Evolutionary conservation across 1,140 invertebrate species (phyloP).

Genomic region (Macrotrachela quadricornifera): DNA sequence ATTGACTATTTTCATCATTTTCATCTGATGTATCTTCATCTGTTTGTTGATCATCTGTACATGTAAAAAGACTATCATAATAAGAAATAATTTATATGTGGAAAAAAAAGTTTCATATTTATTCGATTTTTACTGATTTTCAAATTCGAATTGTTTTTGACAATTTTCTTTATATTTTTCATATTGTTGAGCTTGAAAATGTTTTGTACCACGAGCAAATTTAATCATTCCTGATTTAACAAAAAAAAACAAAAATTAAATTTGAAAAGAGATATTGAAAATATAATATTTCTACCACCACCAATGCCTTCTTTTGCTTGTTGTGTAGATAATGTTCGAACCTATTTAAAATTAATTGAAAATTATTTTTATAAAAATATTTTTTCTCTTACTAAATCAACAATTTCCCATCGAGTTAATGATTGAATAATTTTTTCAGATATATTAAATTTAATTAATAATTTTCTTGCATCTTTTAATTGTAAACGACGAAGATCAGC

Average conservation of each 20-base stretch:
- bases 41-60: no score
- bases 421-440: conserved; percentile 90
- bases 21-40: no score
- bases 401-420: conserved; percentile 79
- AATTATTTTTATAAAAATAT: conserved; percentile 82
- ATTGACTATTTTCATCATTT: no score
- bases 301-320: conserved; percentile 85
- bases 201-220: conserved; percentile 91
- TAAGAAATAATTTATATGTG: no score
- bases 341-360: no score
- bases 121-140: conserved; percentile 80
- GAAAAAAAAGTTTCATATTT: no score
- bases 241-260: no score
- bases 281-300: no score
- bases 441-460: conserved; percentile 81
- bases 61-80: no score
- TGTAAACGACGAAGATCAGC: conserved; percentile 83
- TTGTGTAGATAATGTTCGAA: conserved; percentile 50
- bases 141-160: conserved; percentile 87
- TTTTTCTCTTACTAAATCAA: conserved; percentile 84
- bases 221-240: no score
- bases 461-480: conserved; percentile 78
- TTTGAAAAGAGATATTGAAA: no score
- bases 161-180: conserved; percentile 97
- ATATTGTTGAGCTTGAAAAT: conserved; percentile 69